Evolutionary conservation across 2,797 vertebrate genomes (phyloP).

Genomic region (Sebastes vulpes): DNA sequence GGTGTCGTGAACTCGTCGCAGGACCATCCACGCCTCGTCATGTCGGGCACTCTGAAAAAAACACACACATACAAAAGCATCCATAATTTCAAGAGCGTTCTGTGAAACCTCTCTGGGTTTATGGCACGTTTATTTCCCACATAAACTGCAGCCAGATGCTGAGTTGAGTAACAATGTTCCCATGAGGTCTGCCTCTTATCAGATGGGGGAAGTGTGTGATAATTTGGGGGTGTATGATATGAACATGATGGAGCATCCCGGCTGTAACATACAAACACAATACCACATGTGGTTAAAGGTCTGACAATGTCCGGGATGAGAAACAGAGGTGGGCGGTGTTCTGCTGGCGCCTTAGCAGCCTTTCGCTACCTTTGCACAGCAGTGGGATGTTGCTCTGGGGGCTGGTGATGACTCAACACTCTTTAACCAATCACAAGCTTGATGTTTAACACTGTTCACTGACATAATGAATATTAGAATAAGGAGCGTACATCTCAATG

Average conservation of each 20-base stretch:
- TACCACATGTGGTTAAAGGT: conserved; percentile 69
- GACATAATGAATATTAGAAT: background rate
- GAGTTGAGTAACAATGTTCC: conserved; percentile 28
- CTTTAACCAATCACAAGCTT: conserved; percentile 48
- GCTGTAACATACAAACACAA: conserved; percentile 69
- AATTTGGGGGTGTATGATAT: conserved; percentile 35
- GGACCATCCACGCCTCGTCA: conserved; percentile 99
- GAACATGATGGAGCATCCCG: conserved; percentile 34
- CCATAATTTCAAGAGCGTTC: background rate
- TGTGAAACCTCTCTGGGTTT: background rate
- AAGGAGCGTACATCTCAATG: background rate
- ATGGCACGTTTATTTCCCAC: conserved; percentile 4
- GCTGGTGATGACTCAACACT: conserved; percentile 65
- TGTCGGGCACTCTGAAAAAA: conserved; percentile 90
- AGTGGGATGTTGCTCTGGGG: conserved; percentile 62
- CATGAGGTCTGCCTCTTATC: conserved; percentile 47
- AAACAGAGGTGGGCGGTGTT: conserved; percentile 47
- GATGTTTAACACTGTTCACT: conserved; percentile 24
- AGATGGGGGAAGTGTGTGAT: conserved; percentile 38
- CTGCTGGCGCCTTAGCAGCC: conserved; percentile 65
- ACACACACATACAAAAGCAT: background rate
- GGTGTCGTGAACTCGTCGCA: conserved; percentile 95
- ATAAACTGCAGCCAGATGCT: background rate
- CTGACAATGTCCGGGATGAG: conserved; percentile 65
- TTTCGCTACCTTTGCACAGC: conserved; percentile 72